Percentiles rank a stretch among this genome's conserved stretches.
Conservation (phyloP, 2,888 invertebrate genomes). For the Artemia sp. region DNA sequence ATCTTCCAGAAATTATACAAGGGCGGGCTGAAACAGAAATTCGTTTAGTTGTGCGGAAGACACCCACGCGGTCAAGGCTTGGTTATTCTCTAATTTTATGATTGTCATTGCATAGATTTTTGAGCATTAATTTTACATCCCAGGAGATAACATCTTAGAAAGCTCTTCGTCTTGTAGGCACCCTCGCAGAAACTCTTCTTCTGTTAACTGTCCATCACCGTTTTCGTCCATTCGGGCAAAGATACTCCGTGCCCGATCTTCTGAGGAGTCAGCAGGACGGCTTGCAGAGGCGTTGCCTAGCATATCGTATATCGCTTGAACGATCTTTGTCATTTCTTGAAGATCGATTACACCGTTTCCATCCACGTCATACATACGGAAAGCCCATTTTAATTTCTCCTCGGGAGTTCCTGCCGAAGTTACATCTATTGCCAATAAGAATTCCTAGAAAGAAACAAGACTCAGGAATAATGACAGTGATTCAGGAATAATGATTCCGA, state of each 20-base stretch:
- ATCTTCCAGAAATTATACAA: too few species aligned
- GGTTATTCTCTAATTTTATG: background rate
- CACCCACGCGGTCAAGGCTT: too few species aligned
- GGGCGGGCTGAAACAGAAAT: too few species aligned
- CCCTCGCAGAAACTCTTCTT: slow-evolving; percentile 94
- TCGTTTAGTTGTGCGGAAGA: too few species aligned
- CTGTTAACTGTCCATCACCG: slow-evolving; percentile 83
- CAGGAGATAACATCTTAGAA: slow-evolving; percentile 79
- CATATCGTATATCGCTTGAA: slow-evolving; percentile 98
- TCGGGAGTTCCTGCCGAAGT: slow-evolving; percentile 93
- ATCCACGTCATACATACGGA: slow-evolving; percentile 96
- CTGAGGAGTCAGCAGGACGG: slow-evolving; percentile 84
- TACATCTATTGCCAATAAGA: slow-evolving; percentile 90
- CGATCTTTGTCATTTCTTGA: slow-evolving; percentile 37
- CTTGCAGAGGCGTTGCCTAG: slow-evolving; percentile 90
- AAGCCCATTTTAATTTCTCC: slow-evolving; percentile 96
- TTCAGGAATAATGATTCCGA: background rate
- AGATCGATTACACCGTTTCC: slow-evolving; percentile 95
- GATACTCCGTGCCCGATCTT: slow-evolving; percentile 94
- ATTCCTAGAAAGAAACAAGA: slow-evolving; percentile 53
- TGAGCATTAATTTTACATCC: slow-evolving; percentile 25
- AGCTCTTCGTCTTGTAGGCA: slow-evolving; percentile 91
- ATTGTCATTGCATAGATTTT: slow-evolving; percentile 7
- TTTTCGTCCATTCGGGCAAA: slow-evolving; percentile 99
- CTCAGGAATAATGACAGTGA: slow-evolving; percentile 14